Evolutionary conservation across 2,113 vertebrate species (phyloP).

Genomic region (Zosterops borbonicus): DNA sequence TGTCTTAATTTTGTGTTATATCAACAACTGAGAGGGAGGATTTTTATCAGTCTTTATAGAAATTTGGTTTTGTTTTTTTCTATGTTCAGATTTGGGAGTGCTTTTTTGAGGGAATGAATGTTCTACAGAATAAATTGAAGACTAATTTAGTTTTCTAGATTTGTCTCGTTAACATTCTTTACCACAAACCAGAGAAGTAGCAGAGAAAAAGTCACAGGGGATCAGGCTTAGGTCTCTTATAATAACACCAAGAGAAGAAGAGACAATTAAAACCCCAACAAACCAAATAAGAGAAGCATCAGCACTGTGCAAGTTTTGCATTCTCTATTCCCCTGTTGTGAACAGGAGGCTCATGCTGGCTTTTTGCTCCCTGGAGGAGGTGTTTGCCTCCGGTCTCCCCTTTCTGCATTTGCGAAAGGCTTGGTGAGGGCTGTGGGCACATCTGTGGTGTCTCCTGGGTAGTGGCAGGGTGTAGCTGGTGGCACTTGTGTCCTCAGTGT

Average conservation of each 20-base stretch:
- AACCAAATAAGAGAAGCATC: not conserved
- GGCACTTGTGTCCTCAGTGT: not conserved
- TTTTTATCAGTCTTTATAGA: not conserved
- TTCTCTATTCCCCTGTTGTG: not conserved
- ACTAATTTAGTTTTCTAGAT: not conserved
- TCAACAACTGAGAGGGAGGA: not conserved
- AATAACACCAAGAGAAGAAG: not conserved
- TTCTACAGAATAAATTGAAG: not conserved
- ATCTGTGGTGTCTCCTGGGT: not conserved
- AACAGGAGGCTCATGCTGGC: not conserved
- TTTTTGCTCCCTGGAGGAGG: not conserved
- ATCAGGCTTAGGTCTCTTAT: not conserved
- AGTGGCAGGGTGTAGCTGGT: not conserved
- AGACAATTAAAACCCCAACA: not conserved
- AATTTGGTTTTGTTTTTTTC: not conserved
- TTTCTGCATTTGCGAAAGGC: not conserved
- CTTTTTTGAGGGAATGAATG: not conserved
- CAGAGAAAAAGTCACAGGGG: not conserved
- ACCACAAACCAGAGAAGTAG: not conserved
- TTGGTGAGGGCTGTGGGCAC: not conserved
- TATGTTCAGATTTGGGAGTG: fast-evolving
- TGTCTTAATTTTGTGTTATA: not conserved
- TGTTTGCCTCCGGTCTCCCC: not conserved
- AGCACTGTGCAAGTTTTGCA: not conserved
- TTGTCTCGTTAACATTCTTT: not conserved